Evolutionary conservation across 2,113 vertebrate species (phyloP).

Genomic region (Dicaeum eximium): DNA sequence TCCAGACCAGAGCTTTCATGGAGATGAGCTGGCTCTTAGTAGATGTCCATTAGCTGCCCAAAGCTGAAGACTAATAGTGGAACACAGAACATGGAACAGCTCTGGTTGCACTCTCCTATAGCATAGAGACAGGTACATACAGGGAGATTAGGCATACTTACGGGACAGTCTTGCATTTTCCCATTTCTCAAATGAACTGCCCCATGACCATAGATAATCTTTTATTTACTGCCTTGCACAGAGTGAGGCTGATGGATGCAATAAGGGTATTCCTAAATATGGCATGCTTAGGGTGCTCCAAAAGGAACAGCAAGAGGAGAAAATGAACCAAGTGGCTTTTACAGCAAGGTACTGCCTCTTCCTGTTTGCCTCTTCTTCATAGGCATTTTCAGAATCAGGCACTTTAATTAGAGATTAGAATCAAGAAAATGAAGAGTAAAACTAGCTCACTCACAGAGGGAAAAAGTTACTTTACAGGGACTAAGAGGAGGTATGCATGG

Average conservation of each 20-base stretch:
- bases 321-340: background rate
- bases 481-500: background rate
- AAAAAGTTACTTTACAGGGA: background rate
- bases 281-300: background rate
- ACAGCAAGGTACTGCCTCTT: background rate
- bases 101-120: background rate
- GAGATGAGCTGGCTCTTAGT: background rate
- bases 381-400: background rate
- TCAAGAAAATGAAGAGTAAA: background rate
- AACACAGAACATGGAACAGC: background rate
- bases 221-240: background rate
- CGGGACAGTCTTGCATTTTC: background rate
- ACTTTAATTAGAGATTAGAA: background rate
- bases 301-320: background rate
- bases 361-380: background rate
- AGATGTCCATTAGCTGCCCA: too few species aligned
- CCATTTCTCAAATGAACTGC: background rate
- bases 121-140: background rate
- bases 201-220: background rate
- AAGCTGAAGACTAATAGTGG: background rate
- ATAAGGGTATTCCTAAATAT: background rate
- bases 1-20: background rate
- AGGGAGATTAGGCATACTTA: background rate
- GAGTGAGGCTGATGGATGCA: background rate
- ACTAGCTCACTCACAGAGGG: background rate